Conservation (phyloP, 2,113 vertebrate species). For the Bucco capensis region DNA sequence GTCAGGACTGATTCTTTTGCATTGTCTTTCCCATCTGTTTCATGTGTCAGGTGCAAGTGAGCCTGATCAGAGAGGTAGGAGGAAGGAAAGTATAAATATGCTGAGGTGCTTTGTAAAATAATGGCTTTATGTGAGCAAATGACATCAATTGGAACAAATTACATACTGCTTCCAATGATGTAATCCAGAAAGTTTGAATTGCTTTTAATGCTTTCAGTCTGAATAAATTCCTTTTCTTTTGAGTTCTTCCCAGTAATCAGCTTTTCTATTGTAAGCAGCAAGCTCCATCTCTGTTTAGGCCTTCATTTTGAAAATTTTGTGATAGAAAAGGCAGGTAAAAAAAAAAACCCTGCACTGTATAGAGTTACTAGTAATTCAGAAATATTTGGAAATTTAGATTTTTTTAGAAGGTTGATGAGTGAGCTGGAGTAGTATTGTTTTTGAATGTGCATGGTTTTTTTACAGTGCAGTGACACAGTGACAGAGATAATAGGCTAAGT, state of each 20-base stretch:
- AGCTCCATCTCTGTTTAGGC: neutral
- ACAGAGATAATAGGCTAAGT: neutral
- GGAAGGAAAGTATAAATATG: neutral
- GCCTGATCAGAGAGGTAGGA: neutral
- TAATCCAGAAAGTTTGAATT: constrained; percentile 33
- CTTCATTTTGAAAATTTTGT: neutral
- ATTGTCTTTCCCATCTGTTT: neutral
- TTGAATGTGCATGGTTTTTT: neutral
- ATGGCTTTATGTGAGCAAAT: constrained; percentile 37
- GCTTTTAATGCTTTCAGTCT: constrained; percentile 14
- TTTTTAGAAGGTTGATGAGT: neutral
- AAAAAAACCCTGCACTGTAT: neutral
- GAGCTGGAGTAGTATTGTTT: neutral
- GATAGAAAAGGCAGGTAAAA: neutral
- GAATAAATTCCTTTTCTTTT: constrained; percentile 18
- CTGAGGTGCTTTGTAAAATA: constrained; percentile 36
- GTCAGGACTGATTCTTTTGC: neutral
- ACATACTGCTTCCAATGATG: constrained; percentile 31
- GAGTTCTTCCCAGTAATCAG: neutral
- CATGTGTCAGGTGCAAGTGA: neutral
- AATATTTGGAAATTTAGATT: neutral
- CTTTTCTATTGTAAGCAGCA: neutral
- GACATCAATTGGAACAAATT: constrained; percentile 46
- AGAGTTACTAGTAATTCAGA: neutral
- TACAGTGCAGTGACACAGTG: neutral